phyloP scores from a whole-genome alignment of 1,140 invertebrate genomes.

The Condylostylus longicornis region DNA sequence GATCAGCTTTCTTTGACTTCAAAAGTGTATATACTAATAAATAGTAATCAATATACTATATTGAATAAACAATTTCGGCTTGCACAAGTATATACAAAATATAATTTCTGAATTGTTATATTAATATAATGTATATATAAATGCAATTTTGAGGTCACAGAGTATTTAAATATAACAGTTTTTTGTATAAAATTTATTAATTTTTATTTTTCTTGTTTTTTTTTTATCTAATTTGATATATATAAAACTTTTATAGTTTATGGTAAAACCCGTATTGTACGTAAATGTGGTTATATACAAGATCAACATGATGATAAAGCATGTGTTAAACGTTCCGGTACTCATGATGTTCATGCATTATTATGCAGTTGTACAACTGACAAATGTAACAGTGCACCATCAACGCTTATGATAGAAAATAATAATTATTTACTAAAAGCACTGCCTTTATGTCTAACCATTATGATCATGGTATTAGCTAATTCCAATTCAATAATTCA shows the following conservation, averaged over 20 bases:
- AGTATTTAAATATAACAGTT: not conserved
- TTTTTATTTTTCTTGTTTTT: slow-evolving; percentile 7
- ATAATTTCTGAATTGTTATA: slow-evolving; percentile 9
- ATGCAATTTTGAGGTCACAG: too few relatives aligned
- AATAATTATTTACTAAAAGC: slow-evolving; percentile 7
- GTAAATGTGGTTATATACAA: slow-evolving; percentile 56
- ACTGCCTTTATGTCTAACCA: slow-evolving; percentile 10
- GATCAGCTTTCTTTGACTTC: not conserved
- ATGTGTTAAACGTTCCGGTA: slow-evolving; percentile 50
- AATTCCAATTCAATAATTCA: slow-evolving; percentile 6
- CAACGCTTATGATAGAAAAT: slow-evolving; percentile 7
- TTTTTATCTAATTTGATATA: too few relatives aligned
- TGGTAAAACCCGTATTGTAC: slow-evolving; percentile 51
- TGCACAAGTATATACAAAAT: not conserved
- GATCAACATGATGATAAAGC: slow-evolving; percentile 43
- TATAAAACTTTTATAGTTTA: slow-evolving; percentile 51
- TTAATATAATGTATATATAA: not conserved
- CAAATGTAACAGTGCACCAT: slow-evolving; percentile 48
- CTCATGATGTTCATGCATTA: slow-evolving; percentile 51
- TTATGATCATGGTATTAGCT: slow-evolving; percentile 7
- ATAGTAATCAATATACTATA: not conserved
- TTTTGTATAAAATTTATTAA: not conserved
- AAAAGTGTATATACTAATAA: not conserved
- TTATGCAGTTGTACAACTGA: slow-evolving; percentile 62
- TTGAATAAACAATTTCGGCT: not conserved